phyloP scores from a whole-genome alignment of 2,113 vertebrate genomes.

The Phycodurus eques region DNA sequence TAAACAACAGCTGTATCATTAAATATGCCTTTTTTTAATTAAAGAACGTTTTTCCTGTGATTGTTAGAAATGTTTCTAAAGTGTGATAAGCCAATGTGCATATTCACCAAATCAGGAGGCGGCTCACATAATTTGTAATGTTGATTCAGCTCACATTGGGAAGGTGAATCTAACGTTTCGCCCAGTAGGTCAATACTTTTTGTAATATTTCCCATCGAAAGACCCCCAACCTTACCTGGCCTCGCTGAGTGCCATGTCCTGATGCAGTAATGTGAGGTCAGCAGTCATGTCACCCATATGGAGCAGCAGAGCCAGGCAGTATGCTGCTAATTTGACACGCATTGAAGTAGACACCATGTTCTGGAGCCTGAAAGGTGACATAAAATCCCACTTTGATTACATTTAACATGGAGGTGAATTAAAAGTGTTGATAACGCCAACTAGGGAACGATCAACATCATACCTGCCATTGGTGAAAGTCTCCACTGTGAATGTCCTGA shows the following conservation, averaged over 20 bases:
- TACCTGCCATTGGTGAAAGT: slow-evolving; percentile 68
- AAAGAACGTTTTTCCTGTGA: too few relatives aligned
- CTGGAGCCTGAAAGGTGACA: slow-evolving; percentile 48
- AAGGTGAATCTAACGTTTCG: not conserved
- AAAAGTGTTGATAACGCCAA: not conserved
- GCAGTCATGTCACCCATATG: slow-evolving; percentile 66
- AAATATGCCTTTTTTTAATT: too few relatives aligned
- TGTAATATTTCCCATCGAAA: not conserved
- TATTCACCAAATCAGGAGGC: not conserved
- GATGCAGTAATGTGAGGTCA: slow-evolving; percentile 72
- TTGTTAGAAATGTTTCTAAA: too few relatives aligned
- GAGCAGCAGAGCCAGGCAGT: slow-evolving; percentile 71
- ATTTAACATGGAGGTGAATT: not conserved
- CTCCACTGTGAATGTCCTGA: slow-evolving; percentile 67
- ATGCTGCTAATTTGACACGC: slow-evolving; percentile 63
- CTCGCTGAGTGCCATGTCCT: slow-evolving; percentile 66
- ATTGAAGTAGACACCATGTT: slow-evolving; percentile 64
- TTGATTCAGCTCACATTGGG: not conserved
- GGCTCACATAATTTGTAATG: not conserved
- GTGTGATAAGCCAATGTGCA: not conserved
- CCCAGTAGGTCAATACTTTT: too few relatives aligned
- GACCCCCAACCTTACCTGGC: slow-evolving; percentile 43
- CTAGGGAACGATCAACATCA: not conserved
- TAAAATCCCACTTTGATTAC: not conserved
- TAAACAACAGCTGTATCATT: not conserved